phyloP scores from a whole-genome alignment of 2,888 invertebrate species.

The Onchidella celtica region DNA sequence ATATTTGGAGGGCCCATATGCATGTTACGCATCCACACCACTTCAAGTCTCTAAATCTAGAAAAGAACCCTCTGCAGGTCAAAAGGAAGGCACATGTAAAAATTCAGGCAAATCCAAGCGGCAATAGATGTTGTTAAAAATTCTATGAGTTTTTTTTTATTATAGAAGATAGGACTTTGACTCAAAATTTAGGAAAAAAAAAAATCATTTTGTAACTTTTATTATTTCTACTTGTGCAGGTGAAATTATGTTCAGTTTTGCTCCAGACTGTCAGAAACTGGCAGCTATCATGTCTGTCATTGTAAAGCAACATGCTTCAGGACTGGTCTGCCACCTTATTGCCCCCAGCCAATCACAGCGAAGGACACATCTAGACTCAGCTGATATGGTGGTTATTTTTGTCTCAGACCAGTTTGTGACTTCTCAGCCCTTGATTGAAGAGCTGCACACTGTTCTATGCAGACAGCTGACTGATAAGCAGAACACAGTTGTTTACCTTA shows the following conservation, averaged over 20 bases:
- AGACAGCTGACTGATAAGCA: conserved; percentile 60
- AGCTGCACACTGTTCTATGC: conserved; percentile 70
- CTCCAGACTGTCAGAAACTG: conserved; percentile 48
- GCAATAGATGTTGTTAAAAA: no score
- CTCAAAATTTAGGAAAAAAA: no score
- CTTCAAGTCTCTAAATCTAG: no score
- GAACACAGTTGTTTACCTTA: conserved; percentile 31
- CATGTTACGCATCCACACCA: no score
- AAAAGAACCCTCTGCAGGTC: no score
- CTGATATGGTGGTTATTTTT: conserved; percentile 68
- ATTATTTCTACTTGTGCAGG: no score
- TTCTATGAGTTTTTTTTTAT: no score
- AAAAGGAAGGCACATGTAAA: no score
- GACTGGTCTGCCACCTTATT: conserved; percentile 23
- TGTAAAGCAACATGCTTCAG: conserved; percentile 35
- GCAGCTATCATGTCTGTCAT: conserved; percentile 50
- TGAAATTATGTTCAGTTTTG: conserved; percentile 48
- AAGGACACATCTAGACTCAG: conserved; percentile 59
- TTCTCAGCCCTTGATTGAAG: conserved; percentile 66
- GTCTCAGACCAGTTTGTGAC: conserved; percentile 66
- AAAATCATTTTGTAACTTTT: no score
- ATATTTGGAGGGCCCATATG: no score
- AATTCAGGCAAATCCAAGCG: no score
- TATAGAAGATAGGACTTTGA: no score
- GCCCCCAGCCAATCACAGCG: neutral